Percentiles rank a stretch among this genome's conserved stretches.
phyloP scores from a whole-genome alignment of 2,888 invertebrate species.

The Pollenia angustigena region DNA sequence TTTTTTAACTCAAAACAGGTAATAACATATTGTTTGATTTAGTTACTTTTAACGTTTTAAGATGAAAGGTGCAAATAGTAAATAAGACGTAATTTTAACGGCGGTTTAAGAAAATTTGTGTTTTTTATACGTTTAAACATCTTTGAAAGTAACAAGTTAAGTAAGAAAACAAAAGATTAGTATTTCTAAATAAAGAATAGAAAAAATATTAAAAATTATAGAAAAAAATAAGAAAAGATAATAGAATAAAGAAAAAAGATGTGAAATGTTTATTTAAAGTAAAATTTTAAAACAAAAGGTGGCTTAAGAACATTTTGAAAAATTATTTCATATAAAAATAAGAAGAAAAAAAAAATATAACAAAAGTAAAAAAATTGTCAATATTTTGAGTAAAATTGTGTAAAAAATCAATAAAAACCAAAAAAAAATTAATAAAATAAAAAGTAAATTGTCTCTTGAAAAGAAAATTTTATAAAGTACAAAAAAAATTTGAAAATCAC shows the following conservation, averaged over 20 bases:
- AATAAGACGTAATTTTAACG: conserved; percentile 61
- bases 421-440: not conserved
- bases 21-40: conserved; percentile 58
- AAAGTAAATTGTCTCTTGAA: not conserved
- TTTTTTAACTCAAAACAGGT: conserved; percentile 69
- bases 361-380: conserved; percentile 8
- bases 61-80: conserved; percentile 73
- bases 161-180: conserved; percentile 53
- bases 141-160: conserved; percentile 63
- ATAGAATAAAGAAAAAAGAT: conserved; percentile 1
- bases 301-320: not conserved
- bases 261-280: not conserved
- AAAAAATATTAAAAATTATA: conserved; percentile 24
- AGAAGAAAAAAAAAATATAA: not conserved
- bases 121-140: conserved; percentile 21
- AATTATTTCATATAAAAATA: not conserved
- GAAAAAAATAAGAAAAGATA: conserved; percentile 31
- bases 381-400: not conserved
- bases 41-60: conserved; percentile 73
- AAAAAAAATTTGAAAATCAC: not conserved
- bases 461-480: not conserved
- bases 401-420: not conserved
- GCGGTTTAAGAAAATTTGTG: conserved; percentile 56
- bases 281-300: not conserved
- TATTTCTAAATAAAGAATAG: conserved; percentile 18